Percentiles rank a stretch among this genome's conserved stretches.
phyloP scores from a whole-genome alignment of 1,140 invertebrate species.

The Lepidurus packardi region DNA sequence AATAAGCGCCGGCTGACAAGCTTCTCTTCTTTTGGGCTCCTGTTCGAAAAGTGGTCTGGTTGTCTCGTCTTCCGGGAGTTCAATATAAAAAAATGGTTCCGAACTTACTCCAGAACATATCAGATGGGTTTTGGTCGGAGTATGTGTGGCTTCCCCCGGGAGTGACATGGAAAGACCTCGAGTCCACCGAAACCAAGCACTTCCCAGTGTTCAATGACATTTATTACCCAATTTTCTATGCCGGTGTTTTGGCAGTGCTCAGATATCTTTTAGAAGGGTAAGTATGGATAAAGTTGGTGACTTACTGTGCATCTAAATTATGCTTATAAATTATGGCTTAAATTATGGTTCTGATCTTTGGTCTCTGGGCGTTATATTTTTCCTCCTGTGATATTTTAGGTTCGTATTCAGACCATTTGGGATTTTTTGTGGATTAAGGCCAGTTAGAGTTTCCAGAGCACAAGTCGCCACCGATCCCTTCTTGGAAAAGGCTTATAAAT shows the following conservation, averaged over 20 bases:
- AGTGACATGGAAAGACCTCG: conserved; percentile 78
- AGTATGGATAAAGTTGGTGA: conserved; percentile 39
- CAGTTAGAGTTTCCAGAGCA: conserved; percentile 30
- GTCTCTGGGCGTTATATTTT: background rate
- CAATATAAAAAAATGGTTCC: conserved; percentile 25
- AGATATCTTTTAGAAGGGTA: conserved; percentile 77
- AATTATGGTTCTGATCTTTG: background rate
- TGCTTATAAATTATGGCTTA: too few species aligned
- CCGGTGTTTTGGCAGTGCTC: conserved; percentile 64
- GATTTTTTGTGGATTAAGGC: conserved; percentile 36
- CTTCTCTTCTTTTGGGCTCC: too few species aligned
- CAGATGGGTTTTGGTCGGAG: conserved; percentile 70
- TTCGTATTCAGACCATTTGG: conserved; percentile 39
- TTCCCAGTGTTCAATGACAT: conserved; percentile 78
- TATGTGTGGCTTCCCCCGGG: conserved; percentile 83
- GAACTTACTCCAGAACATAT: conserved; percentile 38
- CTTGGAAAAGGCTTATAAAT: conserved; percentile 38
- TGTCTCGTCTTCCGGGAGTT: background rate
- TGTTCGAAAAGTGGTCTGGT: background rate
- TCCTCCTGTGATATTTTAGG: conserved; percentile 31
- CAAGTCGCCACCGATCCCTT: conserved; percentile 36
- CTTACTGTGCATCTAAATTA: background rate
- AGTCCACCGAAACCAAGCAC: conserved; percentile 65
- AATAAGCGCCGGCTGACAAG: background rate
- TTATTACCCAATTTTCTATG: conserved; percentile 71